Base-by-base conservation (phyloP, 2,888 invertebrate species). In the Polia nebulosa region DNA sequence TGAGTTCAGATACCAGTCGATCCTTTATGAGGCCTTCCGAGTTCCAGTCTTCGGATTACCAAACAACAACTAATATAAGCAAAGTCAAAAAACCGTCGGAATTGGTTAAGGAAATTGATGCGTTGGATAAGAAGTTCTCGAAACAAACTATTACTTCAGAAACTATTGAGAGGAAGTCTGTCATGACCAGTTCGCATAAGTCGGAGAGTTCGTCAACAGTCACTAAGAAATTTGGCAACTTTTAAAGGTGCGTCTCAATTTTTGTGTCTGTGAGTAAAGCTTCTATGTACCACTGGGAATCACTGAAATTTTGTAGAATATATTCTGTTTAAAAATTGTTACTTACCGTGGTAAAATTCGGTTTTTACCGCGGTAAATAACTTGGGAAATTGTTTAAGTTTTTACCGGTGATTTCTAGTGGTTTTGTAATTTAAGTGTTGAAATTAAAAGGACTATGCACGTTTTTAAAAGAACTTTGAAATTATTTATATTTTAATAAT, bases 141-240 rank as follows among this genome's bases (percentile, higher is more conserved):
- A 97, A 97, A 75, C 97, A 97, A 79, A 97, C 97, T 0, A 96
- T 96, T n/a, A 96, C 96, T 0, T 97, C 97, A 55, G 97, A 97
- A 77, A 96, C 97, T 0, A 96, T 97, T 22, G 97, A 97, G 78
- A 96, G 97, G 87, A 97, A 97, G 85, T 97, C 97, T 0, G 96
- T 97, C 0, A 97, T 97, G 86, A 97, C 96, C 74, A 96, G 97
- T 56, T 96, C 96, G 2, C 96, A 96, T 67, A 96, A 96, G 72
- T 96, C 96, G 0, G 96, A 96, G 73, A 93, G 94, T 17, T 96
- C 96, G 55, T 96, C 96, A 0, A 96, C 96, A 0, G 95, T 96
- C 52, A 96, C 96, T n/a, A 96, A 96, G 90, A 96, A 96, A 74
- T 96, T 96, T 62, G 96, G 96, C 72, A 96, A 96, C 79, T 94